These are phyloP conservation scores for Meloidogyne floridensis DNA, from an alignment of 1,140 invertebrate genomes.

Conservation along the genomic window DNA sequence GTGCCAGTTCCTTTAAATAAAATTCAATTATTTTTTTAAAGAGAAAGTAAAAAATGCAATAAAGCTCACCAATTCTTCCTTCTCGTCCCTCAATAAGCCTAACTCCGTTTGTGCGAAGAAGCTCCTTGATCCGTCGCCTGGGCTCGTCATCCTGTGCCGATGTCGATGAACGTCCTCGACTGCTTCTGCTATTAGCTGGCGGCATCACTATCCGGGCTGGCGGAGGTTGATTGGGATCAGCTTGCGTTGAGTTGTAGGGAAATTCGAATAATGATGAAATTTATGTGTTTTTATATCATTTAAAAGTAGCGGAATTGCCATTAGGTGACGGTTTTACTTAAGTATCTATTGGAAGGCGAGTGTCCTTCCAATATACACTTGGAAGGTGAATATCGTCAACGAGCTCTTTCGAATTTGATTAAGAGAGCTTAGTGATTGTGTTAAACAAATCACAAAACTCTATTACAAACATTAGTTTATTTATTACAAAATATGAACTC, in stretches of 20 bases:
- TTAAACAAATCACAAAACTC: no score
- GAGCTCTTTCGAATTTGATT: no score
- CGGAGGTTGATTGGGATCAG: background rate
- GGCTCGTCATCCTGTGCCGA: background rate
- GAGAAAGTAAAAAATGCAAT: background rate
- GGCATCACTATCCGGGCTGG: background rate
- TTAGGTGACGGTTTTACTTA: no score
- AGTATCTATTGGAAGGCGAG: no score
- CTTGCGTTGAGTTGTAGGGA: background rate
- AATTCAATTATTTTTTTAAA: background rate
- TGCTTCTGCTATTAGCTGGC: background rate
- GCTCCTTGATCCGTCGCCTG: background rate
- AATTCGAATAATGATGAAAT: no score
- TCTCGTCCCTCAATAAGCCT: background rate
- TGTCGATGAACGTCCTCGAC: background rate
- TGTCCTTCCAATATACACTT: no score
- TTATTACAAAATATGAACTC: no score
- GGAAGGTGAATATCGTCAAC: no score
- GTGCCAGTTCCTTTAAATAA: conserved; percentile 6
- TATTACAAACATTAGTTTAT: no score
- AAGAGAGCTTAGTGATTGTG: no score
- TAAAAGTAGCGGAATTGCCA: no score
- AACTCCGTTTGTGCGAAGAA: conserved; percentile 8
- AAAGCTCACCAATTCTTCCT: background rate
- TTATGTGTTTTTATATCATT: background rate